A percentile compares a stretch with the other conserved stretches of the same genome.
Evolutionary conservation across 1,140 invertebrate species (phyloP).

Genomic region (Lutraria rhynchaena): DNA sequence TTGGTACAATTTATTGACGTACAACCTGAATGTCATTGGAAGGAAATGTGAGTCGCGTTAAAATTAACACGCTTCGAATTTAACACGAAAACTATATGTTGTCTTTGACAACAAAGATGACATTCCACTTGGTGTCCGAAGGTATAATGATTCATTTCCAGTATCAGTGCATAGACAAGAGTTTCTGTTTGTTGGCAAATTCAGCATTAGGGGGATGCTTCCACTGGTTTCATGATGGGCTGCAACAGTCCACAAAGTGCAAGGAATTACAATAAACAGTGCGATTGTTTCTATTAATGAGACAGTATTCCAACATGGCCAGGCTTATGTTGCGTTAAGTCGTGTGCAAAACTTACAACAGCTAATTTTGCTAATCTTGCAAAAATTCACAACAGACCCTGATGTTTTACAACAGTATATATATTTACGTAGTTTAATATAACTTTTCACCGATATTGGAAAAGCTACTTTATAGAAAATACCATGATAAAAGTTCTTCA

Average conservation of each 20-base stretch:
- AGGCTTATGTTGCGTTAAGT: constrained; percentile 52
- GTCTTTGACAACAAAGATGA: background rate
- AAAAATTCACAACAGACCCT: constrained; percentile 1
- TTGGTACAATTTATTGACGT: too few relatives aligned
- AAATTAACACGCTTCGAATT: too few relatives aligned
- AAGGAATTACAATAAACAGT: constrained; percentile 37
- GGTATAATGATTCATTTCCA: background rate
- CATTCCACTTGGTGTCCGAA: background rate
- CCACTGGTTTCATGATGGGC: constrained; percentile 40
- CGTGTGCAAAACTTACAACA: constrained; percentile 22
- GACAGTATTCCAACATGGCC: constrained; percentile 32
- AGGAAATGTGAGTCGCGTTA: too few relatives aligned
- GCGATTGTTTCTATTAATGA: constrained; percentile 22
- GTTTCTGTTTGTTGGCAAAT: constrained; percentile 27
- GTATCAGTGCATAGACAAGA: constrained; percentile 46
- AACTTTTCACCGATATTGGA: too few relatives aligned
- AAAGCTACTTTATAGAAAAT: too few relatives aligned
- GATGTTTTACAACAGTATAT: background rate
- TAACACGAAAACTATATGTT: too few relatives aligned
- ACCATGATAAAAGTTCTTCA: too few relatives aligned
- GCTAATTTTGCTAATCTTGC: constrained; percentile 1
- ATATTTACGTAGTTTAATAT: too few relatives aligned
- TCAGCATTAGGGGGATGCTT: constrained; percentile 43
- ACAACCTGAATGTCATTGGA: too few relatives aligned
- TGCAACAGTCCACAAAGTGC: constrained; percentile 53